Conservation (phyloP, 2,888 invertebrate species). For the Subacronicta megacephala region DNA sequence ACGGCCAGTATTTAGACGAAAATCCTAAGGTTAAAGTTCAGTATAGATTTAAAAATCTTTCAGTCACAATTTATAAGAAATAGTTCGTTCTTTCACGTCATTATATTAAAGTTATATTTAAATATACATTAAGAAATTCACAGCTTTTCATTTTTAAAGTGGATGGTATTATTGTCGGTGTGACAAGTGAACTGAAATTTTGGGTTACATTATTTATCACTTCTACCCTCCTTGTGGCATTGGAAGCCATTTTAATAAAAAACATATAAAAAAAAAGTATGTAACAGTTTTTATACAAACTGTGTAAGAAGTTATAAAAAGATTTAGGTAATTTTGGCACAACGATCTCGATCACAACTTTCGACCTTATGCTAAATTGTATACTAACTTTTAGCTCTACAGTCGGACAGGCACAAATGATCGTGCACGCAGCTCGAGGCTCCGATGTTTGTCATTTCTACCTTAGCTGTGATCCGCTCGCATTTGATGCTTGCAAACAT, state of each 20-base stretch:
- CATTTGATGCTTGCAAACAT: slow-evolving; percentile 50
- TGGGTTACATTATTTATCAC: slow-evolving; percentile 25
- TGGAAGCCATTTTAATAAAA: slow-evolving; percentile 45
- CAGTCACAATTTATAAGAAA: slow-evolving; percentile 85
- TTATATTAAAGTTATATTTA: slow-evolving; percentile 58
- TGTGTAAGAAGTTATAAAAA: slow-evolving; percentile 49
- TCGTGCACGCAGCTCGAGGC: slow-evolving; percentile 23
- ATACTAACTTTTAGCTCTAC: slow-evolving; percentile 46
- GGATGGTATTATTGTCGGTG: slow-evolving; percentile 67
- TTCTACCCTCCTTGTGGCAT: slow-evolving; percentile 25
- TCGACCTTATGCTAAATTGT: slow-evolving; percentile 47
- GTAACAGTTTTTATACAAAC: slow-evolving; percentile 44
- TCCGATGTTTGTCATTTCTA: slow-evolving; percentile 18
- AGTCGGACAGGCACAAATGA: slow-evolving; percentile 20
- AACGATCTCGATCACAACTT: slow-evolving; percentile 50
- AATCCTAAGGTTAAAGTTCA: slow-evolving; percentile 74
- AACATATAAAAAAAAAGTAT: slow-evolving; percentile 43
- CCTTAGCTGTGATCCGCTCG: slow-evolving; percentile 41
- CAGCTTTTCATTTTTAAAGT: slow-evolving; percentile 63
- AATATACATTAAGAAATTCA: slow-evolving; percentile 69
- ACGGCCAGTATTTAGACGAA: slow-evolving; percentile 77
- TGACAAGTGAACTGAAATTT: slow-evolving; percentile 50
- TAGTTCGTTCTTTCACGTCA: slow-evolving; percentile 67
- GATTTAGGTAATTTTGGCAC: slow-evolving; percentile 59
- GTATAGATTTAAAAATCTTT: slow-evolving; percentile 84